These are phyloP conservation scores for Syndactyla subalaris DNA, from an alignment of 2,797 vertebrate genomes.

Conservation along the genomic window DNA sequence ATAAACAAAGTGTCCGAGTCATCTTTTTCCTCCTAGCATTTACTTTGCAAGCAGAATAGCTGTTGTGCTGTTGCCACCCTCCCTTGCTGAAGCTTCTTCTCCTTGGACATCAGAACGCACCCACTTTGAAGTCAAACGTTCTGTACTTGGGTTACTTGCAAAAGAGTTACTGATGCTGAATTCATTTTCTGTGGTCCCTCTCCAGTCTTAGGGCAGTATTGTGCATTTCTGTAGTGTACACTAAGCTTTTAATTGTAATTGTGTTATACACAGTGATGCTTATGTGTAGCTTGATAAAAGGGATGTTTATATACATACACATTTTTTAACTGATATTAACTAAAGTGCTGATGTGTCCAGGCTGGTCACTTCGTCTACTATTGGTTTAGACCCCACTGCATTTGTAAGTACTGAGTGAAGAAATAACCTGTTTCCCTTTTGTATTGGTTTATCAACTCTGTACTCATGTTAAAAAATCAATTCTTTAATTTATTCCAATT, in stretches of 20 bases:
- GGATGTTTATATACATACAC: constrained; percentile 74
- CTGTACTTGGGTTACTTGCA: constrained; percentile 86
- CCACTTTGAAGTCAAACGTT: constrained; percentile 85
- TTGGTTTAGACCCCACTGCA: constrained; percentile 57
- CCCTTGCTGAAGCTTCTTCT: constrained; percentile 83
- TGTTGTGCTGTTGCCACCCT: constrained; percentile 90
- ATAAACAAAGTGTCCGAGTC: constrained; percentile 78
- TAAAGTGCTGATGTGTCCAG: constrained; percentile 73
- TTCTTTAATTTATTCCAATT: background rate
- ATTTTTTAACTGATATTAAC: constrained; percentile 74
- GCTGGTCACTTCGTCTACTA: constrained; percentile 59
- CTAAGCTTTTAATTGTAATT: constrained; percentile 77
- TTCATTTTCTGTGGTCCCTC: constrained; percentile 68
- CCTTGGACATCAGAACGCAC: constrained; percentile 82
- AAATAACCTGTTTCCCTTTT: constrained; percentile 26
- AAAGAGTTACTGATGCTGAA: constrained; percentile 76
- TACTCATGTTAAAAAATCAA: background rate
- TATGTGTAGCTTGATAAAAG: constrained; percentile 76
- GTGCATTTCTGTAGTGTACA: constrained; percentile 77
- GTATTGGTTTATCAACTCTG: constrained; percentile 2
- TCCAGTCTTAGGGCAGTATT: constrained; percentile 74
- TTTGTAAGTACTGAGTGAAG: constrained; percentile 56
- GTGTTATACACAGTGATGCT: constrained; percentile 77
- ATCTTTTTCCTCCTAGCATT: constrained; percentile 85
- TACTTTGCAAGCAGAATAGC: constrained; percentile 92